Evolutionary conservation across 2,888 invertebrate species (phyloP).

Genomic region (Sphaerophoria rueppellii): DNA sequence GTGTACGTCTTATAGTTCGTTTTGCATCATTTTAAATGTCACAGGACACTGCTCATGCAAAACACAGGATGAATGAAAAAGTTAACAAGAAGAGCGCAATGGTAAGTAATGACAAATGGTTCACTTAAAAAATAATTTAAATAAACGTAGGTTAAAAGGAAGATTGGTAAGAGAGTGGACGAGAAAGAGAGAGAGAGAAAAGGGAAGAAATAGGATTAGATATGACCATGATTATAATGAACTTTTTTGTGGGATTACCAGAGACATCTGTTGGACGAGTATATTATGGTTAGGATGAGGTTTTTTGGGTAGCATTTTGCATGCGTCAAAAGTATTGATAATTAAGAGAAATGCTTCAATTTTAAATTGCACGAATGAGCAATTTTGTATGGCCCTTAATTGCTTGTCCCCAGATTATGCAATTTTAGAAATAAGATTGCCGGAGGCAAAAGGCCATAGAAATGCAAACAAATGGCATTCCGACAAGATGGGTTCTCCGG

Average conservation of each 20-base stretch:
- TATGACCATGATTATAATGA: background rate
- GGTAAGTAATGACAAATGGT: conserved; percentile 14
- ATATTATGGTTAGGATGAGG: background rate
- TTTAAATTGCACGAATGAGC: no score
- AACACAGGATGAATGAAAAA: conserved; percentile 8
- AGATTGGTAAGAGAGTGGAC: no score
- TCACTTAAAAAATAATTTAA: conserved; percentile 15
- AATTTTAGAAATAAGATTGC: no score
- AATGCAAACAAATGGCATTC: no score
- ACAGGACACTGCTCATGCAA: conserved; percentile 36
- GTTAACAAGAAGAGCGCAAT: background rate
- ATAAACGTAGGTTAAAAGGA: background rate
- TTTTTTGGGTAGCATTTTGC: background rate
- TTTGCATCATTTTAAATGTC: conserved; percentile 23
- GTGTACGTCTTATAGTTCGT: background rate
- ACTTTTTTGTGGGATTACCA: background rate
- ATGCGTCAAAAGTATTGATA: no score
- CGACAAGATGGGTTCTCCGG: no score
- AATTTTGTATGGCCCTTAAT: no score
- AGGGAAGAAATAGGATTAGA: background rate
- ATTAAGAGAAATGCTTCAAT: no score
- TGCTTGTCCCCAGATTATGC: no score
- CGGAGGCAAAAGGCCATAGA: no score
- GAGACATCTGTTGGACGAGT: background rate
- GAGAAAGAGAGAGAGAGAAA: background rate